Evolutionary conservation across 2,113 vertebrate species (phyloP).

Genomic region (Lonchura striata): DNA sequence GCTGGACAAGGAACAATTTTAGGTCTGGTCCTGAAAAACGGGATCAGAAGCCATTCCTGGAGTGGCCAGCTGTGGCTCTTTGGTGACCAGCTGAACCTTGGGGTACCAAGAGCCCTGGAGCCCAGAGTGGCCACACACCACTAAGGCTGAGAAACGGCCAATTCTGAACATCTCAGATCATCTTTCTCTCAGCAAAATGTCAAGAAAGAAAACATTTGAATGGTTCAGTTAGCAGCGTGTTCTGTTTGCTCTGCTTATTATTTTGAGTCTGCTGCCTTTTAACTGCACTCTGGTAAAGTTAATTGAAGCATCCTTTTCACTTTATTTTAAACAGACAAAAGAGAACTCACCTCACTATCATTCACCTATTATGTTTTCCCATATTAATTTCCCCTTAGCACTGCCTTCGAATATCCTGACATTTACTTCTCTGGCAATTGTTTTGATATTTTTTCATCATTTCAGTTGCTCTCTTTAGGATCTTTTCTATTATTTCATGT

Average conservation of each 20-base stretch:
- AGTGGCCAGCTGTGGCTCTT: not conserved
- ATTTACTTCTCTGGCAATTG: not conserved
- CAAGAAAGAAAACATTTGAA: not conserved
- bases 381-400: conserved; percentile 11
- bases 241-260: not conserved
- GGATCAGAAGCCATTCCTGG: not conserved
- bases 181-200: not conserved
- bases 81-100: not conserved
- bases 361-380: not conserved
- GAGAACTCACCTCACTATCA: not conserved
- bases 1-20: not conserved
- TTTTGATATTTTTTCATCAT: conserved; percentile 19
- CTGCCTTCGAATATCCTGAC: not conserved
- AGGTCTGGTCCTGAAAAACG: not conserved
- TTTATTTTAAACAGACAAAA: not conserved
- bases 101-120: not conserved
- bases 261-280: conserved; percentile 1
- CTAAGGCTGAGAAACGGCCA: not conserved
- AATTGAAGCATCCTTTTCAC: not conserved
- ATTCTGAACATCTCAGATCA: not conserved
- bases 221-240: not conserved
- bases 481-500: not conserved
- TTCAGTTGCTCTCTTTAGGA: not conserved
- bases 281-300: not conserved
- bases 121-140: fast-evolving